Evolutionary conservation across 2,797 vertebrate genomes (phyloP).

Genomic region (Chiroxiphia lanceolata): DNA sequence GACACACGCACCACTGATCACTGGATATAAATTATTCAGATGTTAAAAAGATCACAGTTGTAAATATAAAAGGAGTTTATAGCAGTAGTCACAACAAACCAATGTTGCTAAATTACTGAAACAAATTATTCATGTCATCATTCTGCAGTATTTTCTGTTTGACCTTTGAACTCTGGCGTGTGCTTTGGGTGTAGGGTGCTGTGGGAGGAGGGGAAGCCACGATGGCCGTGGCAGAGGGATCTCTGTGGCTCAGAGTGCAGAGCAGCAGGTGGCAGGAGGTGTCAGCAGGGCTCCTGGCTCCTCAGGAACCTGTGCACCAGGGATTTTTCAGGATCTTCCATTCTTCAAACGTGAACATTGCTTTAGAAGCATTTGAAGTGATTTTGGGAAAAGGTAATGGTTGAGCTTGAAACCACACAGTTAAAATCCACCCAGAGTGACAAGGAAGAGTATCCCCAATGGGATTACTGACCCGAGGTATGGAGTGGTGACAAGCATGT

Average conservation of each 20-base stretch:
- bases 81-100: conserved; percentile 34
- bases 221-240: rapidly evolving
- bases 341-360: background rate
- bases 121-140: background rate
- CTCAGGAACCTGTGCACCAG: background rate
- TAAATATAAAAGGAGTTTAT: conserved; percentile 25
- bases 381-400: background rate
- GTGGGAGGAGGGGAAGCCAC: background rate
- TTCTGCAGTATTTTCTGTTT: background rate
- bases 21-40: conserved; percentile 43
- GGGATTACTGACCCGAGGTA: background rate
- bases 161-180: conserved; percentile 19
- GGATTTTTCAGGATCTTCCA: background rate
- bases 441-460: background rate
- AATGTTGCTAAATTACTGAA: conserved; percentile 7
- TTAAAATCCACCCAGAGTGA: background rate
- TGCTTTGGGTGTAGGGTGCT: background rate
- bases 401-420: rapidly evolving
- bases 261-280: background rate
- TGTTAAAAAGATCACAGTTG: conserved; percentile 18
- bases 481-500: too few relatives aligned
- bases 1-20: background rate
- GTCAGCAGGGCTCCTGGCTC: background rate
- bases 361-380: background rate
- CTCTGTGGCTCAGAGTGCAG: background rate